Conservation (phyloP, 2,113 vertebrate genomes). For the Otis tarda region DNA sequence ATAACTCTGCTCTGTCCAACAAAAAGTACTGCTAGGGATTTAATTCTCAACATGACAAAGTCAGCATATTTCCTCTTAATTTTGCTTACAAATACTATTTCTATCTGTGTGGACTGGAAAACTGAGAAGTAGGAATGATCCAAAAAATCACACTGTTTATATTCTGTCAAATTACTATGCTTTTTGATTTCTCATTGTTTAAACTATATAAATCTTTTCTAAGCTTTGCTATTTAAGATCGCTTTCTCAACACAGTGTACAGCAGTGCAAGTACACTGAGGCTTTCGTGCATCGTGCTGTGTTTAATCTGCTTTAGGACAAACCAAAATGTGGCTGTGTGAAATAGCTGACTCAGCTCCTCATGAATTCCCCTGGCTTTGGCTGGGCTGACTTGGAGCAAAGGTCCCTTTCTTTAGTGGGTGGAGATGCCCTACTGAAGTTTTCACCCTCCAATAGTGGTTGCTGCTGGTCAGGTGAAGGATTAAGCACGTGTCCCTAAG, state of each 20-base stretch:
- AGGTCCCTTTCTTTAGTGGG: background rate
- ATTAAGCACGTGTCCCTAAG: background rate
- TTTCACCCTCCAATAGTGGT: background rate
- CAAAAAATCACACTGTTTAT: background rate
- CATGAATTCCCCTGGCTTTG: background rate
- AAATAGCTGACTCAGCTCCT: background rate
- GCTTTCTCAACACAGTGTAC: background rate
- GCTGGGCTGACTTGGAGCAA: background rate
- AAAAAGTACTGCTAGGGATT: background rate
- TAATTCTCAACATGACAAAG: background rate
- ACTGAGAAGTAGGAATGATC: background rate
- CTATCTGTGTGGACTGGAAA: background rate
- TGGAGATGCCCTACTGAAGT: background rate
- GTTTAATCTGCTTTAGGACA: background rate
- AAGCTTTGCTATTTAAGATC: background rate
- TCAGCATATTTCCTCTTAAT: conserved; percentile 32
- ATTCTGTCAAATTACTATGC: background rate
- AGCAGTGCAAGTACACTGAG: background rate
- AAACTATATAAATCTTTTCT: background rate
- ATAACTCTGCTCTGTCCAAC: background rate
- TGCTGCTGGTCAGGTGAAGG: background rate
- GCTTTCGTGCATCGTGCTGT: background rate
- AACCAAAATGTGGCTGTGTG: background rate
- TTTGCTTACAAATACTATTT: conserved; percentile 42
- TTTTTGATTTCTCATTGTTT: conserved; percentile 39